These are phyloP conservation scores for Andinoacara biseriatus DNA, from an alignment of 2,113 vertebrate species.

Conservation along the genomic window DNA sequence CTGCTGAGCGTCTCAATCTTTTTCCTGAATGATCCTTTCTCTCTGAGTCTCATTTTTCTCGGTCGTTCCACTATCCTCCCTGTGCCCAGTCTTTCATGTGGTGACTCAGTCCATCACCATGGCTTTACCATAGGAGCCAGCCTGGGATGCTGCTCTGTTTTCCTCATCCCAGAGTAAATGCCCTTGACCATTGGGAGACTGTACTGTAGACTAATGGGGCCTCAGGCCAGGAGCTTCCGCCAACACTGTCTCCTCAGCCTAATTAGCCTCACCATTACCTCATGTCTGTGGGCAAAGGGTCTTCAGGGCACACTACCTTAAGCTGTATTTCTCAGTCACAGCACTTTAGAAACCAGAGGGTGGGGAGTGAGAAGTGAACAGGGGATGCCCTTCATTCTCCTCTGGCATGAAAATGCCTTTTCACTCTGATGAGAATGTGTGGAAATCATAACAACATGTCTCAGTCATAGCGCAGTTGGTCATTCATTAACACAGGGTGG, in stretches of 20 bases:
- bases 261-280: constrained; percentile 73
- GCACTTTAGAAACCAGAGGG: neutral
- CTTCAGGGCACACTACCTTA: constrained; percentile 57
- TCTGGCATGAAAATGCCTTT: constrained; percentile 31
- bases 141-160: constrained; percentile 57
- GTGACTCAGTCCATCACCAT: constrained; percentile 48
- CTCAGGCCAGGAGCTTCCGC: constrained; percentile 49
- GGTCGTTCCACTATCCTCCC: constrained; percentile 24
- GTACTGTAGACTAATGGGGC: constrained; percentile 51
- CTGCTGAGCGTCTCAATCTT: constrained; percentile 57
- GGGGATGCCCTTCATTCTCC: constrained; percentile 45
- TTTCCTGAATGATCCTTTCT: constrained; percentile 47
- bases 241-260: constrained; percentile 56
- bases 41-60: neutral
- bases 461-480: constrained; percentile 13
- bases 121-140: constrained; percentile 41
- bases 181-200: constrained; percentile 59
- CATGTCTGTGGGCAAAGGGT: constrained; percentile 71
- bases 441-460: constrained; percentile 61
- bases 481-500: constrained; percentile 49
- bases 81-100: constrained; percentile 64
- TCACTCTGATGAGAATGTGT: constrained; percentile 31
- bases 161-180: constrained; percentile 60
- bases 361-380: constrained; percentile 15
- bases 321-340: constrained; percentile 62